Evolutionary conservation across 2,888 invertebrate genomes (phyloP).

Genomic region (Galerucella pusilla): DNA sequence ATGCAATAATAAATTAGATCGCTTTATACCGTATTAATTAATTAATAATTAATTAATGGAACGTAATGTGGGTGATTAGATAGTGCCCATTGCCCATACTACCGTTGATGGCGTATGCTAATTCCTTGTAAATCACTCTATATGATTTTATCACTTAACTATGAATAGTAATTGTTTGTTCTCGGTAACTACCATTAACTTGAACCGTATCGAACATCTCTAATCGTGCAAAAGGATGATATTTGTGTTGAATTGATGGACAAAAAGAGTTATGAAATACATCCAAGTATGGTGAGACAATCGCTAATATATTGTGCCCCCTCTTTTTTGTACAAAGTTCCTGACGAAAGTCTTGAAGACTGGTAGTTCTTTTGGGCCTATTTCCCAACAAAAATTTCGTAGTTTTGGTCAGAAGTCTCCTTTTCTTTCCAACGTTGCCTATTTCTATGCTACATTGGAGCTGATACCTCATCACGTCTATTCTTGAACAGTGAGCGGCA

Average conservation of each 20-base stretch:
- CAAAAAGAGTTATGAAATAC: no score
- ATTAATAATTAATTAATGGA: constrained; percentile 62
- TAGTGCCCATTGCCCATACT: constrained; percentile 58
- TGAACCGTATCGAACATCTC: constrained; percentile 18
- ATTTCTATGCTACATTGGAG: no score
- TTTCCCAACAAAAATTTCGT: no score
- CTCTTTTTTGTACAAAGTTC: no score
- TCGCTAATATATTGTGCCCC: no score
- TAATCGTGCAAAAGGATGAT: constrained; percentile 15
- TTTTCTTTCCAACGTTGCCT: no score
- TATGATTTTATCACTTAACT: constrained; percentile 60
- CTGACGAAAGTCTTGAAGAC: no score
- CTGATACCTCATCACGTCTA: no score
- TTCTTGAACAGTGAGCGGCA: no score
- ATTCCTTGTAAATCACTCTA: constrained; percentile 65
- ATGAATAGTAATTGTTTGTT: constrained; percentile 58
- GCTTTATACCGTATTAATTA: constrained; percentile 54
- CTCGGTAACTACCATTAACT: constrained; percentile 22
- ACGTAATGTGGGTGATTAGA: constrained; percentile 61
- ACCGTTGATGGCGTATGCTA: constrained; percentile 61
- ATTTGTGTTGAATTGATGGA: not conserved
- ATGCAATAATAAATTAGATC: constrained; percentile 54
- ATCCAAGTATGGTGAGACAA: no score
- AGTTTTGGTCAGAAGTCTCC: no score
- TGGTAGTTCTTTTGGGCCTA: no score